Percentiles rank a stretch among this genome's conserved stretches.
phyloP scores from a whole-genome alignment of 2,113 vertebrate species.

The Neodontobutis hainanensis region DNA sequence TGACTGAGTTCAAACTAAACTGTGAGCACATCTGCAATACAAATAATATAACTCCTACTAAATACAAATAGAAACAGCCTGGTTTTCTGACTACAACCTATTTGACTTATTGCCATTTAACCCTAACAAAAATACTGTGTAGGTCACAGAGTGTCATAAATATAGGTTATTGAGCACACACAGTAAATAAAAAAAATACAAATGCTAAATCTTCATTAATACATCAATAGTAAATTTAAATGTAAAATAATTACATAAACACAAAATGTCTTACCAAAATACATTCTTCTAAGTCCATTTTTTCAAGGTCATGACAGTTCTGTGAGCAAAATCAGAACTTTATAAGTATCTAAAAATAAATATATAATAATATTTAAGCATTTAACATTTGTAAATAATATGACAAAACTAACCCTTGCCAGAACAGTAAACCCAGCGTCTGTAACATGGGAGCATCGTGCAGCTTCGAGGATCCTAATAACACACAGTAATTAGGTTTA shows the following conservation, averaged over 20 bases:
- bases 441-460: slow-evolving; percentile 90
- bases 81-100: no score
- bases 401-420: slow-evolving; percentile 82
- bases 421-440: slow-evolving; percentile 90
- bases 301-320: slow-evolving; percentile 94
- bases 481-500: slow-evolving; percentile 22
- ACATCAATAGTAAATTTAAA: neutral
- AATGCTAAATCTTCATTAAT: no score
- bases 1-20: neutral
- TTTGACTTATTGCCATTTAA: no score
- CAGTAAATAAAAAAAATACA: no score
- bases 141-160: no score
- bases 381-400: neutral
- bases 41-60: no score
- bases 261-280: slow-evolving; percentile 84
- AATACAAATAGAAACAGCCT: no score
- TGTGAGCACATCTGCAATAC: no score
- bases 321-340: slow-evolving; percentile 43
- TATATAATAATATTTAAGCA: neutral
- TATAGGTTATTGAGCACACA: no score
- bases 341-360: neutral
- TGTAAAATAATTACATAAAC: neutral
- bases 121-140: no score
- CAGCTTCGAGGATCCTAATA: slow-evolving; percentile 90
- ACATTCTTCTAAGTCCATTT: slow-evolving; percentile 96